Evolutionary conservation across 2,113 vertebrate species (phyloP).

Genomic region (Rallus limicola): DNA sequence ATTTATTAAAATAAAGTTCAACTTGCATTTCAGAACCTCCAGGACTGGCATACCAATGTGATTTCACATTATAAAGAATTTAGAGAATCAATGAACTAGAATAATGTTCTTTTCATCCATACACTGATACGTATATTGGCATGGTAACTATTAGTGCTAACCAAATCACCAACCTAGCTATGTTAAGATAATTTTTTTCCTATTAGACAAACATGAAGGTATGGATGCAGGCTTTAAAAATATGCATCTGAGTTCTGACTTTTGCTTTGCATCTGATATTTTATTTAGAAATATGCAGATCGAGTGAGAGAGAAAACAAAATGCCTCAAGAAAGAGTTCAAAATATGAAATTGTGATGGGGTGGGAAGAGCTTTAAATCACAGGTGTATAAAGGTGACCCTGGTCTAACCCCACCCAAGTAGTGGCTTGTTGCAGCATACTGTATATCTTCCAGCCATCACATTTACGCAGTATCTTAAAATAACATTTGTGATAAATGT

Average conservation of each 20-base stretch:
- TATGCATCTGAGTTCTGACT: not conserved
- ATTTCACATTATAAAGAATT: conserved; percentile 57
- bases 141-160: conserved; percentile 39
- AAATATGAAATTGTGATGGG: not conserved
- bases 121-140: conserved; percentile 29
- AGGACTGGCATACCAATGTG: conserved; percentile 31
- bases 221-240: not conserved
- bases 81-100: conserved; percentile 30
- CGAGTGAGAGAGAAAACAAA: not conserved
- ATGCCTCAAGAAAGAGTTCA: not conserved
- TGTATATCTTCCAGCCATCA: conserved; percentile 83
- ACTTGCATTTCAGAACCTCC: conserved; percentile 30
- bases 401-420: conserved; percentile 78
- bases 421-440: conserved; percentile 72
- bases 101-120: conserved; percentile 3
- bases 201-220: not conserved
- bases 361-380: conserved; percentile 73
- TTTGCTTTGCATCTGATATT: not conserved
- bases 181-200: not conserved
- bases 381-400: conserved; percentile 81
- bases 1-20: conserved; percentile 63
- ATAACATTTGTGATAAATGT: conserved; percentile 98
- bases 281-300: not conserved
- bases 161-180: conserved; percentile 1
- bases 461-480: conserved; percentile 93